Percentiles rank a stretch among this genome's conserved stretches.
Evolutionary conservation across 2,888 invertebrate genomes (phyloP).

Genomic region (Drosophila recens): DNA sequence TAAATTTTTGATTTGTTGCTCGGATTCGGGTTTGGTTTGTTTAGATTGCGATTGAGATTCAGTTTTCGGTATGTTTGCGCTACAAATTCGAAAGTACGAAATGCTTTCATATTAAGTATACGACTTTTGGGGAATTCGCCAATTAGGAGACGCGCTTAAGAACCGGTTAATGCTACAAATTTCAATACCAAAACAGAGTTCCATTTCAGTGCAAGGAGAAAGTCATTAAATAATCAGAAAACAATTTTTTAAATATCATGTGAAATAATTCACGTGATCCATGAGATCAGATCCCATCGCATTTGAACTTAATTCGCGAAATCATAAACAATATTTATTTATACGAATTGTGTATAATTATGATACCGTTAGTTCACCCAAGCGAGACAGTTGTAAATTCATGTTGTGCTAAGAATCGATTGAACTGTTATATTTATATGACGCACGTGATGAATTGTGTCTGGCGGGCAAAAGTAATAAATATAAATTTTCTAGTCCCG

Average conservation of each 20-base stretch:
- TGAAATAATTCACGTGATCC: constrained; percentile 23
- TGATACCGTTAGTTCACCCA: constrained; percentile 45
- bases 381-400: constrained; percentile 14
- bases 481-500: constrained; percentile 33
- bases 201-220: constrained; percentile 34
- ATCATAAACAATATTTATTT: constrained; percentile 4
- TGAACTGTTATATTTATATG: constrained; percentile 72
- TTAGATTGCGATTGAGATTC: not conserved
- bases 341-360: not conserved
- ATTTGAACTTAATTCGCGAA: not conserved
- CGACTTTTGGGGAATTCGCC: constrained; percentile 40
- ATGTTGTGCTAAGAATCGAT: constrained; percentile 40
- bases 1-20: constrained; percentile 17
- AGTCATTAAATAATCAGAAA: constrained; percentile 35
- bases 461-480: constrained; percentile 46
- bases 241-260: constrained; percentile 8
- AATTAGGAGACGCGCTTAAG: constrained; percentile 49
- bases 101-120: constrained; percentile 66
- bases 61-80: constrained; percentile 24
- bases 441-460: constrained; percentile 78
- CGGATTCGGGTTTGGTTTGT: constrained; percentile 15
- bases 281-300: constrained; percentile 13
- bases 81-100: constrained; percentile 71
- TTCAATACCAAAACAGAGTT: constrained; percentile 6
- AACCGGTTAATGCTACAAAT: constrained; percentile 62